Percentiles rank a stretch among this genome's conserved stretches.
Conservation (phyloP, 2,888 invertebrate genomes). For the Drosophila dives region DNA sequence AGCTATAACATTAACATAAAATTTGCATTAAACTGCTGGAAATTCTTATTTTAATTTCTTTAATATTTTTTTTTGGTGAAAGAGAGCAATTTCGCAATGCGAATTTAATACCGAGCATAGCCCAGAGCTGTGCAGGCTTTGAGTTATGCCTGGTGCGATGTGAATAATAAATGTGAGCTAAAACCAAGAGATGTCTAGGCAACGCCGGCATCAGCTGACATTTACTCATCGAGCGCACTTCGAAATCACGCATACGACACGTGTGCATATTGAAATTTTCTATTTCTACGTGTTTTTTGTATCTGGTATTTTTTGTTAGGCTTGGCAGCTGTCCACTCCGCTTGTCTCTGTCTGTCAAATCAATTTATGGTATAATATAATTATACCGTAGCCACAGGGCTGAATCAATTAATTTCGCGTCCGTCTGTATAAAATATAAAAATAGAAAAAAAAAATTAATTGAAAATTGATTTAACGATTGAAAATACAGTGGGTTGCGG, state of each 20-base stretch:
- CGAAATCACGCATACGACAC: conserved; percentile 74
- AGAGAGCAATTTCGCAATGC: conserved; percentile 13
- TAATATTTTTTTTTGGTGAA: neutral
- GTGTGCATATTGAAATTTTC: conserved; percentile 52
- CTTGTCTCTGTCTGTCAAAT: conserved; percentile 43
- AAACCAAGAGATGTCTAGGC: conserved; percentile 58
- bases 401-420: conserved; percentile 61
- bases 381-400: conserved; percentile 56
- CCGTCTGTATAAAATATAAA: conserved; percentile 8
- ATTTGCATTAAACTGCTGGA: conserved; percentile 30
- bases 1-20: conserved; percentile 37
- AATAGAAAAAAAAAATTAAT: neutral
- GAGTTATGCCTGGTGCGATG: conserved; percentile 21
- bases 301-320: conserved; percentile 7
- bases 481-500: conserved; percentile 8
- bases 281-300: neutral
- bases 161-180: conserved; percentile 44
- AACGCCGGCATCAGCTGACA: conserved; percentile 34
- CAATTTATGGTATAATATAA: conserved; percentile 46
- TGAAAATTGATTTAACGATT: conserved; percentile 39
- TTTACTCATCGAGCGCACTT: conserved; percentile 39
- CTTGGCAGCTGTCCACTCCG: conserved; percentile 61
- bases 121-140: conserved; percentile 18
- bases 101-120: conserved; percentile 28
- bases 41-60: conserved; percentile 5